Evolutionary conservation across 2,113 vertebrate genomes (phyloP).

Genomic region (Rhinogobius similis): DNA sequence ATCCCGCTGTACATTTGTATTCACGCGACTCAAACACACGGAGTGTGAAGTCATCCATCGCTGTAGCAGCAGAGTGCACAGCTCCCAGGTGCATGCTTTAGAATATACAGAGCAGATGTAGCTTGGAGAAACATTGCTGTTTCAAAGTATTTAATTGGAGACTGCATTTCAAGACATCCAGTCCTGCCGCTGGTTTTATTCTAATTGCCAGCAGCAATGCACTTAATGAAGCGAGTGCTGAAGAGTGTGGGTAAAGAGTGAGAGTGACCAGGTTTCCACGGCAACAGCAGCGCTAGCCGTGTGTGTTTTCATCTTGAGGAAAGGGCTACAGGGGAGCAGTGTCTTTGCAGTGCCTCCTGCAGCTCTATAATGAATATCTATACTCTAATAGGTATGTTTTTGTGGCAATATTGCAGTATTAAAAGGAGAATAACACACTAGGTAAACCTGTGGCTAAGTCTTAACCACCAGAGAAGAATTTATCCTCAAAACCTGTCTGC

Average conservation of each 20-base stretch:
- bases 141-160: slow-evolving; percentile 81
- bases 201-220: slow-evolving; percentile 80
- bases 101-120: slow-evolving; percentile 69
- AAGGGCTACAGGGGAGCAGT: slow-evolving; percentile 71
- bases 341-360: slow-evolving; percentile 65
- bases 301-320: slow-evolving; percentile 78
- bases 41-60: slow-evolving; percentile 48
- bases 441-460: slow-evolving; percentile 38
- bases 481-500: slow-evolving; percentile 18
- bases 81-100: slow-evolving; percentile 68
- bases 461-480: slow-evolving; percentile 36
- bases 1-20: slow-evolving; percentile 46
- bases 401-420: slow-evolving; percentile 31
- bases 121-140: slow-evolving; percentile 64
- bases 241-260: slow-evolving; percentile 75
- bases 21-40: slow-evolving; percentile 37
- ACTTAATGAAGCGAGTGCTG: slow-evolving; percentile 80
- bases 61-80: slow-evolving; percentile 36
- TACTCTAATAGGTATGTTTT: slow-evolving; percentile 53
- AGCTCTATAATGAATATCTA: slow-evolving; percentile 62
- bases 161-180: slow-evolving; percentile 77
- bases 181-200: slow-evolving; percentile 78
- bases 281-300: slow-evolving; percentile 76
- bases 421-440: slow-evolving; percentile 18
- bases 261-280: slow-evolving; percentile 80